These are phyloP conservation scores for Cryptus armator DNA, from an alignment of 2,888 invertebrate genomes.

Conservation along the genomic window DNA sequence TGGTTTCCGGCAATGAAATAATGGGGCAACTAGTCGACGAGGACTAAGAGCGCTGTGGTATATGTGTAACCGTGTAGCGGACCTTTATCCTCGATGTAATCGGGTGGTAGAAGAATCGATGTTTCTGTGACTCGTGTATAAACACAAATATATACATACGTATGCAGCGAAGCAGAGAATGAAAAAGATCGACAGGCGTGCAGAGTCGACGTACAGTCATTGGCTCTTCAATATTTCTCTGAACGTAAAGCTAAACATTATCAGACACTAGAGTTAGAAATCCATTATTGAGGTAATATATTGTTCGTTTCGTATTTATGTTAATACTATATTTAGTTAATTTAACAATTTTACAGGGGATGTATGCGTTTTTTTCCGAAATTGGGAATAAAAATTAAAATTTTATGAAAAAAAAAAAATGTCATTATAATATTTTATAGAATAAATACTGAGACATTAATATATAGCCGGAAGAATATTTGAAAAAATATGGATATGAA, in stretches of 20 bases:
- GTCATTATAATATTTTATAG: too few relatives aligned
- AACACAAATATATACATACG: conserved; percentile 1
- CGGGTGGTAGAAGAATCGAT: conserved; percentile 14
- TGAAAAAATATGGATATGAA: too few relatives aligned
- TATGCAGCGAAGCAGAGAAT: conserved; percentile 4
- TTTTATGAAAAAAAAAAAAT: too few relatives aligned
- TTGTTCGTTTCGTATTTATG: background rate
- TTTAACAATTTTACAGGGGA: background rate
- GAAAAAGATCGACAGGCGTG: background rate
- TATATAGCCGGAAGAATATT: too few relatives aligned
- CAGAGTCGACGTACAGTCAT: background rate
- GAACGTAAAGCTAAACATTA: background rate
- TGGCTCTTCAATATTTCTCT: background rate
- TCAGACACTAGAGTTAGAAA: background rate
- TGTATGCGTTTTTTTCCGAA: too few relatives aligned
- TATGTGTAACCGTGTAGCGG: background rate
- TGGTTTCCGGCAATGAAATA: conserved; percentile 63
- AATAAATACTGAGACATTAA: too few relatives aligned
- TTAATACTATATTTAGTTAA: background rate
- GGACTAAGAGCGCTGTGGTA: background rate
- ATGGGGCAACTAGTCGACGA: conserved; percentile 49
- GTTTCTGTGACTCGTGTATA: conserved; percentile 24
- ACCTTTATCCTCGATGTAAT: conserved; percentile 6
- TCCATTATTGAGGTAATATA: background rate
- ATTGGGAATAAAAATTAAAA: too few relatives aligned